Evolutionary conservation across 2,888 invertebrate genomes (phyloP).

Genomic region (Aricia artaxerxes): DNA sequence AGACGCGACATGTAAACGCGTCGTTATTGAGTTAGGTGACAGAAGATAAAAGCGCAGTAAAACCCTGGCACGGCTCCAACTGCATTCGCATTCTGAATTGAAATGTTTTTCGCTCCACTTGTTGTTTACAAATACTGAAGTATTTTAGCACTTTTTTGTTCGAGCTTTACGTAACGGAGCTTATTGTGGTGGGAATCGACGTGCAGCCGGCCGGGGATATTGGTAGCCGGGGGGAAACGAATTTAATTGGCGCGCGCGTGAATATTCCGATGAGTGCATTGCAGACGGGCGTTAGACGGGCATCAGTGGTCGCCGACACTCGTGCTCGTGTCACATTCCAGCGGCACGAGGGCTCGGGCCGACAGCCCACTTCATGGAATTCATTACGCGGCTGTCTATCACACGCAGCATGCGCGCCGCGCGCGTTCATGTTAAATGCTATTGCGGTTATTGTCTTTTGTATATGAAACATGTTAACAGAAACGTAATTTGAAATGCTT

Average conservation of each 20-base stretch:
- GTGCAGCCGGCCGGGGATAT: slow-evolving; percentile 3
- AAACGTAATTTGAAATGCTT: background rate
- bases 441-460: slow-evolving; percentile 20
- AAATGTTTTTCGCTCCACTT: slow-evolving; percentile 53
- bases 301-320: slow-evolving; percentile 51
- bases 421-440: slow-evolving; percentile 23
- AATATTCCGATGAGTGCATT: slow-evolving; percentile 34
- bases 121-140: slow-evolving; percentile 63
- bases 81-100: slow-evolving; percentile 56
- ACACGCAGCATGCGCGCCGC: slow-evolving; percentile 9
- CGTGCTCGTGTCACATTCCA: slow-evolving; percentile 64
- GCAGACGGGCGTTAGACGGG: slow-evolving; percentile 42
- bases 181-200: slow-evolving; percentile 28
- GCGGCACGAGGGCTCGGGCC: slow-evolving; percentile 45
- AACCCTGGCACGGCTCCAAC: slow-evolving; percentile 65
- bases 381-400: slow-evolving; percentile 49
- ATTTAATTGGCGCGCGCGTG: slow-evolving; percentile 22
- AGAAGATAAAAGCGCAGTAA: slow-evolving; percentile 65
- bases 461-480: background rate
- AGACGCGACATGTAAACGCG: slow-evolving; percentile 55
- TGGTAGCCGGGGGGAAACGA: background rate
- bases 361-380: slow-evolving; percentile 55
- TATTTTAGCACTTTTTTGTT: slow-evolving; percentile 46
- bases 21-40: slow-evolving; percentile 62
- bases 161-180: slow-evolving; percentile 30